These are phyloP conservation scores for Pseudorasbora parva DNA, from an alignment of 2,113 vertebrate genomes.

Conservation along the genomic window DNA sequence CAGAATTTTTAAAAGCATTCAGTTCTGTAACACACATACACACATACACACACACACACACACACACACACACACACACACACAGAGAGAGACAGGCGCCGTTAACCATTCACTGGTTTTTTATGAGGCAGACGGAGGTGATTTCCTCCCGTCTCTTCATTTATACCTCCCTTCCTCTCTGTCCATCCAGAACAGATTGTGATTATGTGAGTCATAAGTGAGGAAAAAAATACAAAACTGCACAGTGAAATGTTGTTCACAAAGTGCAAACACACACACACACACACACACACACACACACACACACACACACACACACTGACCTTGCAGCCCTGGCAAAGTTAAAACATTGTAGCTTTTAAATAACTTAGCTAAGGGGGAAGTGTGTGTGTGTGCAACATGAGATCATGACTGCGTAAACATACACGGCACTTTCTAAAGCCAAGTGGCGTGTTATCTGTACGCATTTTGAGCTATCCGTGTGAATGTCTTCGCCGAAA, in stretches of 20 bases:
- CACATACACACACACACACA: background rate
- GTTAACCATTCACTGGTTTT: slow-evolving; percentile 1
- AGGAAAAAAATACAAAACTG: background rate
- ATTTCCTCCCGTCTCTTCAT: background rate
- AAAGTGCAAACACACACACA: background rate
- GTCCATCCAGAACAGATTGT: slow-evolving; percentile 25
- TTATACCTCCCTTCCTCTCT: slow-evolving; percentile 13
- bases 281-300: background rate
- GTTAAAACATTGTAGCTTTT: background rate
- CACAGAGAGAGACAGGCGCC: background rate
- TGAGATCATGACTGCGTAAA: no score
- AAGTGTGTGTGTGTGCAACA: no score
- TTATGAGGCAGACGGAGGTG: slow-evolving; percentile 5
- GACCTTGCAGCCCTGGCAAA: background rate
- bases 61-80: background rate
- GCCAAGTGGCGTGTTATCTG: no score
- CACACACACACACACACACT: background rate
- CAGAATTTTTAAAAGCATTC: background rate
- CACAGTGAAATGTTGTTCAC: background rate
- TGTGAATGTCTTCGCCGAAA: no score
- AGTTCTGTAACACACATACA: background rate
- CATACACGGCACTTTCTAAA: no score
- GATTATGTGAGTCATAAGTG: slow-evolving; percentile 18
- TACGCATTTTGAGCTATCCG: no score
- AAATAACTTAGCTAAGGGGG: background rate